Evolutionary conservation across 2,888 invertebrate species (phyloP).

Genomic region (Cantharis rufa): DNA sequence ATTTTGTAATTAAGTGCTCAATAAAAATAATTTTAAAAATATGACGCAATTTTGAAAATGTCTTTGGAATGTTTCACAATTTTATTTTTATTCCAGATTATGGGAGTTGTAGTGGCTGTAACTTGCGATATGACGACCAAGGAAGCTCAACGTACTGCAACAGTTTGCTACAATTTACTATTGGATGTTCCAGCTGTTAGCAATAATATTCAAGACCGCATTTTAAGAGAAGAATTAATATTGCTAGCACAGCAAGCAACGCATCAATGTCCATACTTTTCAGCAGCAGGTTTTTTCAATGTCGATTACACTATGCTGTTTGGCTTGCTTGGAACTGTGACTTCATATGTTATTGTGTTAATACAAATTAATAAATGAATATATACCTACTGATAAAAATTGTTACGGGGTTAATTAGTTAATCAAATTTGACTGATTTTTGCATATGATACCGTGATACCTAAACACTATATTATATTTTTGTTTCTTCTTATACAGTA

Average conservation of each 20-base stretch:
- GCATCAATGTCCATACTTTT: constrained; percentile 25
- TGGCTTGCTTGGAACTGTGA: constrained; percentile 27
- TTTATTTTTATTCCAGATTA: constrained; percentile 28
- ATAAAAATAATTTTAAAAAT: no score
- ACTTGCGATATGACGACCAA: constrained; percentile 33
- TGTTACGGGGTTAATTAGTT: no score
- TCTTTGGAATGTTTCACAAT: no score
- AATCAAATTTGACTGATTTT: no score
- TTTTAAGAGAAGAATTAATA: constrained; percentile 20
- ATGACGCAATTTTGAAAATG: no score
- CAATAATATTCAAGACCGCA: constrained; percentile 18
- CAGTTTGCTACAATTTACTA: constrained; percentile 33
- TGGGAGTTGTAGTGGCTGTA: constrained; percentile 31
- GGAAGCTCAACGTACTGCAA: constrained; percentile 34
- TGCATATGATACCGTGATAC: no score
- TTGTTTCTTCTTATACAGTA: no score
- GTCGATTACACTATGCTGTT: constrained; percentile 30
- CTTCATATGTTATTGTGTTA: constrained; percentile 30
- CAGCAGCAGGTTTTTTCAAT: constrained; percentile 32
- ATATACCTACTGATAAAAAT: neutral
- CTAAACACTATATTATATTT: no score
- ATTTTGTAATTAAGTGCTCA: neutral
- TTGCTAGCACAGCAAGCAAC: constrained; percentile 30
- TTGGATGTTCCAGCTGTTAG: constrained; percentile 27
- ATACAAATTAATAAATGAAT: constrained; percentile 27